These are phyloP conservation scores for Listronotus bonariensis DNA, from an alignment of 1,140 invertebrate genomes.

Conservation along the genomic window DNA sequence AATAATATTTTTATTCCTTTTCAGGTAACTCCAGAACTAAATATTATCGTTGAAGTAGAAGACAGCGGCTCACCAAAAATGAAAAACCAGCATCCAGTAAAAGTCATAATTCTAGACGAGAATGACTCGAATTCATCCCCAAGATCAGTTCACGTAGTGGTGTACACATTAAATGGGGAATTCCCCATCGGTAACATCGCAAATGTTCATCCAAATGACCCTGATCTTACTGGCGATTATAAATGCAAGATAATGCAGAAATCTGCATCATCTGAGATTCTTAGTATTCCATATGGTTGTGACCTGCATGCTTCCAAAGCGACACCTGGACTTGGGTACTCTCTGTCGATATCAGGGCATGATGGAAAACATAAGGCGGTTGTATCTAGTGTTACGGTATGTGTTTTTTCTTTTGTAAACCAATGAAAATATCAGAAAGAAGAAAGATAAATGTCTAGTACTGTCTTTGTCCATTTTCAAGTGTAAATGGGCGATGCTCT, in stretches of 20 bases:
- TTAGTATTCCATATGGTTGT: slow-evolving; percentile 77
- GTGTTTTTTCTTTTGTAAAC: too few species aligned
- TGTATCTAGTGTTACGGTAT: slow-evolving; percentile 77
- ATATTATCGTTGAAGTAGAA: slow-evolving; percentile 81
- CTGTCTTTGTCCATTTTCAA: too few species aligned
- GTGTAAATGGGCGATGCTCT: too few species aligned
- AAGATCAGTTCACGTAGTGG: slow-evolving; percentile 78
- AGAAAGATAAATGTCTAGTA: too few species aligned
- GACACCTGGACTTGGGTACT: slow-evolving; percentile 70
- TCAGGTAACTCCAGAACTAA: slow-evolving; percentile 66
- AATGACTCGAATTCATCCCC: slow-evolving; percentile 90
- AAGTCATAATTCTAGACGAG: slow-evolving; percentile 81
- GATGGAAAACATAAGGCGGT: slow-evolving; percentile 88
- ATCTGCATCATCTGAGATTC: slow-evolving; percentile 63
- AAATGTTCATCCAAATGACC: slow-evolving; percentile 88
- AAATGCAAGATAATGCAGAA: slow-evolving; percentile 76
- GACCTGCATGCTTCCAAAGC: slow-evolving; percentile 75
- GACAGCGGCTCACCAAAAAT: slow-evolving; percentile 86
- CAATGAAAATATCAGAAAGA: too few species aligned
- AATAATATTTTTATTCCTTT: too few species aligned
- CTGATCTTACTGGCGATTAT: slow-evolving; percentile 85
- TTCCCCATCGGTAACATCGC: slow-evolving; percentile 81
- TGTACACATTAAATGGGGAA: slow-evolving; percentile 76
- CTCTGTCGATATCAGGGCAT: slow-evolving; percentile 81
- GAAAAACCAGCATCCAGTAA: slow-evolving; percentile 76